These are phyloP conservation scores for Bombycilla garrulus DNA, from an alignment of 2,113 vertebrate genomes.

Conservation along the genomic window DNA sequence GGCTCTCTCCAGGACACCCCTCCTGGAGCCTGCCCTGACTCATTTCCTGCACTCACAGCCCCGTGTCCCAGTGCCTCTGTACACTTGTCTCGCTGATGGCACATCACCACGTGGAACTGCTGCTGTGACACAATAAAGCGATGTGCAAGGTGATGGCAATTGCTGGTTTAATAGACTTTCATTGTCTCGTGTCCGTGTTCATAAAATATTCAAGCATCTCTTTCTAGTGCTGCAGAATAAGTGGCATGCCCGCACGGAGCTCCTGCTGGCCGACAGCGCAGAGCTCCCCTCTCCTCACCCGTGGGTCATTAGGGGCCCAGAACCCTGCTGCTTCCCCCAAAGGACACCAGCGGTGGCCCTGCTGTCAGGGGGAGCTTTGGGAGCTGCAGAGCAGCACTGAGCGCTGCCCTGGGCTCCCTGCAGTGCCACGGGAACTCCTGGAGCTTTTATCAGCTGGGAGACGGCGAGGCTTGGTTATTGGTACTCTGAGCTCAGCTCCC, in stretches of 20 bases:
- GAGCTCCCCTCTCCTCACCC: fast-evolving
- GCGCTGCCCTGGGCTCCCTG: fast-evolving
- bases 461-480: background rate
- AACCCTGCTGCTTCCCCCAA: background rate
- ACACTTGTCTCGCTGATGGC: background rate
- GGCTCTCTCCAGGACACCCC: background rate
- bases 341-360: fast-evolving
- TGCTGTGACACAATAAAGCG: background rate
- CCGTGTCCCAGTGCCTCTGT: fast-evolving
- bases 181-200: background rate
- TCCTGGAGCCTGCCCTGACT: background rate
- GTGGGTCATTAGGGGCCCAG: fast-evolving
- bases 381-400: background rate
- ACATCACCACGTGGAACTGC: background rate
- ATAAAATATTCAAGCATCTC: background rate
- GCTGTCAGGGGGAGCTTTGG: fast-evolving
- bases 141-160: background rate
- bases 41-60: fast-evolving
- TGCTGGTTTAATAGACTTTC: background rate
- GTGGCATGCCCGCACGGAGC: fast-evolving
- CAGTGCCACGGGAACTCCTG: fast-evolving
- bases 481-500: background rate
- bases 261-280: fast-evolving
- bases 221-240: background rate
- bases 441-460: background rate